Conservation (phyloP, 1,140 invertebrate genomes). For the Pentalonia nigronervosa region DNA sequence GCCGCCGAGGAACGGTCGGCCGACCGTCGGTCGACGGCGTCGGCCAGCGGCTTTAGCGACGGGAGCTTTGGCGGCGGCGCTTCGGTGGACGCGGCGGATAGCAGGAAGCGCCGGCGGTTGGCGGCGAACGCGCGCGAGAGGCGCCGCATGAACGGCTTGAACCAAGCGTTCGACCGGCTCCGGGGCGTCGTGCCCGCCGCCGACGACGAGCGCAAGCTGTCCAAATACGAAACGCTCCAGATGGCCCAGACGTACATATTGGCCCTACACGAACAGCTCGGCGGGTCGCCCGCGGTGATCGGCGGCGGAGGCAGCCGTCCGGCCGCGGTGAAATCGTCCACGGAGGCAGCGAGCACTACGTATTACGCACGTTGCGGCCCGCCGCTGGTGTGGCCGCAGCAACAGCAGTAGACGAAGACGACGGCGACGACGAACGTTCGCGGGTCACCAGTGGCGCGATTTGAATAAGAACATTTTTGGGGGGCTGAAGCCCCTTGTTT, state of each 20-base stretch:
- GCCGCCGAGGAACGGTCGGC: neutral
- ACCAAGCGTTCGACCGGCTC: conserved; percentile 91
- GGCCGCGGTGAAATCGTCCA: neutral
- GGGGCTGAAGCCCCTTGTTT: neutral
- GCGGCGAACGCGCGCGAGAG: conserved; percentile 93
- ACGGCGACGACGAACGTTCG: neutral
- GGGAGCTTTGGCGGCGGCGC: neutral
- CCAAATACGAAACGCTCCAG: conserved; percentile 96
- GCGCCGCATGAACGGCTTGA: conserved; percentile 91
- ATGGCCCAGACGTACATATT: conserved; percentile 97
- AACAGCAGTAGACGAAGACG: neutral
- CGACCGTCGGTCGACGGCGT: neutral
- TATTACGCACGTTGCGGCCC: neutral
- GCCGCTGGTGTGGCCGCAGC: neutral
- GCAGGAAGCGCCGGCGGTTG: conserved; percentile 70
- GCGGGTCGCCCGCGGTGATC: neutral
- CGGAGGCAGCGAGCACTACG: neutral
- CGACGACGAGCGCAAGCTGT: conserved; percentile 84
- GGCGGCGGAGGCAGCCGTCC: neutral
- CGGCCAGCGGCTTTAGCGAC: neutral
- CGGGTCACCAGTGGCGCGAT: neutral
- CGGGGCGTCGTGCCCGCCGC: conserved; percentile 88
- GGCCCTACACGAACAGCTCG: conserved; percentile 77
- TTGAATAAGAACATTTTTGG: neutral
- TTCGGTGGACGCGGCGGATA: neutral